Evolutionary conservation across 2,113 vertebrate species (phyloP).

Genomic region (Anolis carolinensis): DNA sequence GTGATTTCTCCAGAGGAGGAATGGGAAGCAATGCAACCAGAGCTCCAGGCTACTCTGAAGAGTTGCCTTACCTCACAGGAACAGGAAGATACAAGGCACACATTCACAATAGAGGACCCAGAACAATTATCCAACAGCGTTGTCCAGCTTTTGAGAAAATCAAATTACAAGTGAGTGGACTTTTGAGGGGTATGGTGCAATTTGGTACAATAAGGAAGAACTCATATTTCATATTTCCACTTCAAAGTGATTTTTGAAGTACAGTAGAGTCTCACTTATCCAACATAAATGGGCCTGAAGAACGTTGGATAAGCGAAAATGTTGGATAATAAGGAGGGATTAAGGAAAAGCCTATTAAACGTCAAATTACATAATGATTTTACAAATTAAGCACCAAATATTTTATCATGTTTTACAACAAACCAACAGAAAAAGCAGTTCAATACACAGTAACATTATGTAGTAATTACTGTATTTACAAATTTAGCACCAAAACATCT

Average conservation of each 20-base stretch:
- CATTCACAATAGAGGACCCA: conserved; percentile 64
- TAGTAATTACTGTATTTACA: too few species aligned
- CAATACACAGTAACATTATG: too few species aligned
- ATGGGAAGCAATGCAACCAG: conserved; percentile 94
- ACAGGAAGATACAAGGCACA: conserved; percentile 52
- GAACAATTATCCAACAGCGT: conserved; percentile 78
- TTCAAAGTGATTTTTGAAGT: not conserved
- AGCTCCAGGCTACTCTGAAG: conserved; percentile 79
- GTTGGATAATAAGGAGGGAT: too few species aligned
- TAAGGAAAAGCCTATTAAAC: too few species aligned
- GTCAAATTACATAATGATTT: too few species aligned
- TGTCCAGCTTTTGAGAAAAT: conserved; percentile 79
- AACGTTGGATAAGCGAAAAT: too few species aligned
- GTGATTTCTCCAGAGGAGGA: conserved; percentile 85
- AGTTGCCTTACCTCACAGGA: conserved; percentile 73
- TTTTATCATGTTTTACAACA: too few species aligned
- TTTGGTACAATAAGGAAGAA: not conserved
- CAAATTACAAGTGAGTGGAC: conserved; percentile 88
- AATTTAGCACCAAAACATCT: too few species aligned
- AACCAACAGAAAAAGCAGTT: too few species aligned
- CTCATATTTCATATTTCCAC: not conserved
- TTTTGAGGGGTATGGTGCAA: not conserved
- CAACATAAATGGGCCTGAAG: too few species aligned
- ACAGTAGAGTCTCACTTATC: too few species aligned
- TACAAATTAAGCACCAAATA: too few species aligned